Evolutionary conservation across 2,888 invertebrate genomes (phyloP).

Genomic region (Pomacea canaliculata): DNA sequence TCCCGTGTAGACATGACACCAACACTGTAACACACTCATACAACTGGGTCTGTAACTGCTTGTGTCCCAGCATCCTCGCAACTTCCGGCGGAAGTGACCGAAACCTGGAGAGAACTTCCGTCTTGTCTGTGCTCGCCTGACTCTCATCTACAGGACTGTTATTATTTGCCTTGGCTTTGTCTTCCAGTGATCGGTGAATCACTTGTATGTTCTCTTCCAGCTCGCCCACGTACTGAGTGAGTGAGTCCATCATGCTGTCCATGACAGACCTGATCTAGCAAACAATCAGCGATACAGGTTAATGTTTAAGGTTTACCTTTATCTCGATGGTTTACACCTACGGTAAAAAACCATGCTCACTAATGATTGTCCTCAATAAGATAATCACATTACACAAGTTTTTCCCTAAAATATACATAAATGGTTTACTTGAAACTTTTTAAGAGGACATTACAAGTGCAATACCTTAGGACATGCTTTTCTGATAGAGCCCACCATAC

Average conservation of each 20-base stretch:
- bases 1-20: conserved; percentile 13
- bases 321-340: not conserved
- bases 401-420: not conserved
- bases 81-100: not conserved
- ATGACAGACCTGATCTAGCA: conserved; percentile 43
- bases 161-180: too few species aligned
- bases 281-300: not conserved
- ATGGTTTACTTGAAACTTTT: not conserved
- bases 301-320: not conserved
- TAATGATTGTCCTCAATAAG: too few species aligned
- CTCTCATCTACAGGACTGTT: too few species aligned
- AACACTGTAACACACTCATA: conserved; percentile 19
- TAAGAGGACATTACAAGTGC: not conserved
- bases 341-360: not conserved
- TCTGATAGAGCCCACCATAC: conserved; percentile 5
- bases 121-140: too few species aligned
- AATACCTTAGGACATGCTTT: conserved; percentile 25
- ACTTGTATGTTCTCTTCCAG: conserved; percentile 50
- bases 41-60: not conserved
- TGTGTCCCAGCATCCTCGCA: not conserved
- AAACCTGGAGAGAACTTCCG: too few species aligned
- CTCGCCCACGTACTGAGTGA: conserved; percentile 47
- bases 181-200: conserved; percentile 37
- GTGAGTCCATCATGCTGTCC: conserved; percentile 51
- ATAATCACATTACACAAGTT: too few species aligned